Evolutionary conservation across 2,888 invertebrate species (phyloP).

Genomic region (Coecobrya sp.): DNA sequence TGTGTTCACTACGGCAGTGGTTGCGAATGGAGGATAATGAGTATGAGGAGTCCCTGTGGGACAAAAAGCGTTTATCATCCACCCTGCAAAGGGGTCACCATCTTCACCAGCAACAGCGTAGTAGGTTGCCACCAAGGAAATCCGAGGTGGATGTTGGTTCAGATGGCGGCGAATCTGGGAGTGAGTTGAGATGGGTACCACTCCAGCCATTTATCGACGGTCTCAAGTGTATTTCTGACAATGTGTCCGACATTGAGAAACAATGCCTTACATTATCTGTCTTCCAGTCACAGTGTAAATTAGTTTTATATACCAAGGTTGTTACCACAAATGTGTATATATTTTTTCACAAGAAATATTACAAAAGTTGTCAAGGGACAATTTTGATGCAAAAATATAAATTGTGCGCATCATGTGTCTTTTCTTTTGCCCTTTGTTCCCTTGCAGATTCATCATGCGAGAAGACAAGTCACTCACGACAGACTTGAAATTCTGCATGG

Average conservation of each 20-base stretch:
- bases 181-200: slow-evolving; percentile 78
- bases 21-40: slow-evolving; percentile 81
- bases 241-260: slow-evolving; percentile 84
- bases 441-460: slow-evolving; percentile 85
- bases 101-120: background rate
- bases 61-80: slow-evolving; percentile 77
- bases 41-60: slow-evolving; percentile 79
- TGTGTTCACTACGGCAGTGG: slow-evolving; percentile 74
- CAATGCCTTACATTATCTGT: slow-evolving; percentile 85
- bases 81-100: slow-evolving; percentile 25
- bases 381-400: background rate
- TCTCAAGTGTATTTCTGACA: slow-evolving; percentile 85
- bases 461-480: slow-evolving; percentile 84
- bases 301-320: slow-evolving; percentile 86
- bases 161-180: slow-evolving; percentile 43
- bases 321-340: background rate
- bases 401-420: background rate
- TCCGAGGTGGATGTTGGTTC: slow-evolving; percentile 6
- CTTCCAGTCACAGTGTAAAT: slow-evolving; percentile 86
- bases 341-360: background rate
- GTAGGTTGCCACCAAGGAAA: slow-evolving; percentile 7
- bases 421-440: background rate
- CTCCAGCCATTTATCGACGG: slow-evolving; percentile 82
- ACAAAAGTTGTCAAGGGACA: background rate
- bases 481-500: slow-evolving; percentile 84